These are phyloP conservation scores for Herpetotheres cachinnans DNA, from an alignment of 2,113 vertebrate species.

Conservation along the genomic window DNA sequence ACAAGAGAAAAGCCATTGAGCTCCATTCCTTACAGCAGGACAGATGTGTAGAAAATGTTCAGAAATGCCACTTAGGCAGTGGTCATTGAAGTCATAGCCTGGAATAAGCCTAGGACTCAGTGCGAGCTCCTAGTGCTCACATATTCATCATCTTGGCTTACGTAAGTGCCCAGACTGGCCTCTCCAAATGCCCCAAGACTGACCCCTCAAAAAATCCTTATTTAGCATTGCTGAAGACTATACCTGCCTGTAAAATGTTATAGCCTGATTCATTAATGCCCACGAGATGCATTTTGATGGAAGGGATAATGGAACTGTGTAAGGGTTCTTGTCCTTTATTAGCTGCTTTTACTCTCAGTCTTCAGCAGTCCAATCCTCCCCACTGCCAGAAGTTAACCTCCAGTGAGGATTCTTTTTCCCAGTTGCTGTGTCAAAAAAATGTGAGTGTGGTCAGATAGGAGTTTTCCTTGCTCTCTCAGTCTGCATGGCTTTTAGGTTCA, in stretches of 20 bases:
- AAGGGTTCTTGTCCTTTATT: background rate
- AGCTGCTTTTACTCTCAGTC: background rate
- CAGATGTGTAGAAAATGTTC: background rate
- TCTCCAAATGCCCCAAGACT: background rate
- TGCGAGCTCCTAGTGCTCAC: rapidly evolving
- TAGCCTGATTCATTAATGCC: background rate
- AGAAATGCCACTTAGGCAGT: background rate
- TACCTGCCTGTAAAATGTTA: slow-evolving; percentile 16
- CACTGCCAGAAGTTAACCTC: background rate
- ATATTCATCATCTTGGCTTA: slow-evolving; percentile 34
- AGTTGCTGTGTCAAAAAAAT: background rate
- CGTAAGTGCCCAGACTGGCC: slow-evolving; percentile 7
- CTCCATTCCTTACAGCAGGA: background rate
- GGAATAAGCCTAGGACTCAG: background rate
- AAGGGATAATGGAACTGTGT: background rate
- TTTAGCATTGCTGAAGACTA: background rate
- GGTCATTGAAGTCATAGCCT: background rate
- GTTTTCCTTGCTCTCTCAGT: background rate
- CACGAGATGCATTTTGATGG: background rate
- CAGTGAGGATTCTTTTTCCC: background rate
- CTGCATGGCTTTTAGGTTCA: background rate
- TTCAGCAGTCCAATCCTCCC: background rate
- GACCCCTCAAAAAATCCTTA: slow-evolving; percentile 12
- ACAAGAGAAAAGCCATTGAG: background rate
- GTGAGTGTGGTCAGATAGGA: background rate